Evolutionary conservation across 2,888 invertebrate genomes (phyloP).

Genomic region (Campoletis raptor): DNA sequence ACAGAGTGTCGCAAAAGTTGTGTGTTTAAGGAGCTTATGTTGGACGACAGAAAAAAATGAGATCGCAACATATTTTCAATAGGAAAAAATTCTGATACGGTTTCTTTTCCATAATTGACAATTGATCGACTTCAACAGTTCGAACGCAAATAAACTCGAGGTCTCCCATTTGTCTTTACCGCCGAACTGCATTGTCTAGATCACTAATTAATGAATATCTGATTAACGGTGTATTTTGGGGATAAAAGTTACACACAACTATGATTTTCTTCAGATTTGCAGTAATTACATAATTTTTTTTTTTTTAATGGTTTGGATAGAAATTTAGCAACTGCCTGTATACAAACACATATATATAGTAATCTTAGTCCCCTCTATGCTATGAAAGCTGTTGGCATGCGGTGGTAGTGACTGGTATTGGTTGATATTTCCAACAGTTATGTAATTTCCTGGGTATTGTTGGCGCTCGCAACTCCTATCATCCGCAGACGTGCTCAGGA

Average conservation of each 20-base stretch:
- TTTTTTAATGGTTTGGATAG: neutral
- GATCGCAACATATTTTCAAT: neutral
- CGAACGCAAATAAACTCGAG: neutral
- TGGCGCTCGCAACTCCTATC: slow-evolving; percentile 81
- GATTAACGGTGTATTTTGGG: too few relatives aligned
- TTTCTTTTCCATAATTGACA: neutral
- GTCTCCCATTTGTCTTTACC: neutral
- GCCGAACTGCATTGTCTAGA: neutral
- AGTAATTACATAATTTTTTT: neutral
- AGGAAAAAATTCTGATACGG: neutral
- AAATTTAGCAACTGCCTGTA: neutral
- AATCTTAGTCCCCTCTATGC: slow-evolving; percentile 51
- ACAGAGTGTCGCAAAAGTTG: neutral
- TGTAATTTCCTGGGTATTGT: slow-evolving; percentile 85
- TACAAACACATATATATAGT: neutral
- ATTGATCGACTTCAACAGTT: neutral
- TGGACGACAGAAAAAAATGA: neutral
- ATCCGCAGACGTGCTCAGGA: slow-evolving; percentile 81
- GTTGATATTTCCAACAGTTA: slow-evolving; percentile 85
- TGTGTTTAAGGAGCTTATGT: neutral
- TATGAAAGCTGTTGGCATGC: slow-evolving; percentile 76
- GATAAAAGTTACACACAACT: neutral
- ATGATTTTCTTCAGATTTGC: neutral
- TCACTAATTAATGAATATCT: too few relatives aligned
- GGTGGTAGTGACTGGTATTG: slow-evolving; percentile 80